Evolutionary conservation across 2,888 invertebrate species (phyloP).

Genomic region (Aromia moschata): DNA sequence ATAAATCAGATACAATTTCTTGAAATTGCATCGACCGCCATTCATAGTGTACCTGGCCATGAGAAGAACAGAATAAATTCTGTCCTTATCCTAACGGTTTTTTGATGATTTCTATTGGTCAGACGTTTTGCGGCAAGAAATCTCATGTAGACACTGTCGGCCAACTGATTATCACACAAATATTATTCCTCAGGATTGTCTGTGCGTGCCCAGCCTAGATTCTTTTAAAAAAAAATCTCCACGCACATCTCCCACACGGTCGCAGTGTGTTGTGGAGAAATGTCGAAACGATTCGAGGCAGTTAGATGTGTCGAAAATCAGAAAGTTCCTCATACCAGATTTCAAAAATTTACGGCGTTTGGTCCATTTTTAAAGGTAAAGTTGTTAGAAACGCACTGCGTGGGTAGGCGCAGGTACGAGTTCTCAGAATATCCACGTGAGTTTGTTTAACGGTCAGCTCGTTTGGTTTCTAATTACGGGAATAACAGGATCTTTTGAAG

Average conservation of each 20-base stretch:
- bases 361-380: neutral
- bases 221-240: conserved; percentile 30
- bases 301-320: conserved; percentile 1
- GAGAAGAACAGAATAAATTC: conserved; percentile 1
- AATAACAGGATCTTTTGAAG: neutral
- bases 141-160: neutral
- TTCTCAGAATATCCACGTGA: neutral
- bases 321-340: conserved; percentile 17
- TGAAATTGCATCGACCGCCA: too few species aligned
- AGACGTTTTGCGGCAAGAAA: conserved; percentile 1
- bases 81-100: conserved; percentile 2
- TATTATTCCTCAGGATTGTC: conserved; percentile 22
- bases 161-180: conserved; percentile 14
- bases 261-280: conserved; percentile 16
- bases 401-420: neutral
- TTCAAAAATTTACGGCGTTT: neutral
- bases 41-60: conserved; percentile 14
- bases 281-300: neutral
- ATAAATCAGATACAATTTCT: too few species aligned
- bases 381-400: neutral
- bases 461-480: neutral
- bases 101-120: neutral
- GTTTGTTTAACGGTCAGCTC: neutral
- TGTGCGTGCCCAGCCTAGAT: conserved; percentile 31
- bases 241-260: conserved; percentile 26